phyloP scores from a whole-genome alignment of 2,888 invertebrate species.

The Erebia palarica region DNA sequence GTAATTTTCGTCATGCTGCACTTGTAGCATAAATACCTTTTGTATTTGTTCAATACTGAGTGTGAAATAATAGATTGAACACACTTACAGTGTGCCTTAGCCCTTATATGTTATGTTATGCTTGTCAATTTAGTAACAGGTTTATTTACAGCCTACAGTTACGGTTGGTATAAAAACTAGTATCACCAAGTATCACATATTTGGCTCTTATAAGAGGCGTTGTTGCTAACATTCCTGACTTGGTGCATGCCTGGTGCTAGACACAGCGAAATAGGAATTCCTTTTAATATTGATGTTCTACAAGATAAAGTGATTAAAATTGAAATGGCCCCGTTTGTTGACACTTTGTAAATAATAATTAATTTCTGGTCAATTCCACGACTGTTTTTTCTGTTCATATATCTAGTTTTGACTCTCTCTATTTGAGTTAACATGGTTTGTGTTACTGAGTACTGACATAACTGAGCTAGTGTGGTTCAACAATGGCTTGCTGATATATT shows the following conservation, averaged over 20 bases:
- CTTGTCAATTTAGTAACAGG: slow-evolving; percentile 31
- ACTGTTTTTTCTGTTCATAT: neutral
- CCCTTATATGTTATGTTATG: slow-evolving; percentile 17
- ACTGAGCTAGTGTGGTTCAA: neutral
- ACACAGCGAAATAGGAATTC: slow-evolving; percentile 28
- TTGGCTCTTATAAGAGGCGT: slow-evolving; percentile 31
- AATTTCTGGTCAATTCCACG: neutral
- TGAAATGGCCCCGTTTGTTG: slow-evolving; percentile 11
- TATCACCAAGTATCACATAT: slow-evolving; percentile 34
- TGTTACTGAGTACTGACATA: neutral
- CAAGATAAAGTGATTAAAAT: slow-evolving; percentile 22
- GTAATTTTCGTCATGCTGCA: too few species aligned
- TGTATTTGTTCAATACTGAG: too few species aligned
- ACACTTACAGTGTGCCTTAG: neutral
- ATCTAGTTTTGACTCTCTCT: neutral
- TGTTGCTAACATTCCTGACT: slow-evolving; percentile 20
- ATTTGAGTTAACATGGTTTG: neutral
- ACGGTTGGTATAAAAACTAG: slow-evolving; percentile 28
- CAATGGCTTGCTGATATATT: too few species aligned
- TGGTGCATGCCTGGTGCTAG: slow-evolving; percentile 7
- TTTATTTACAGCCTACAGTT: slow-evolving; percentile 27
- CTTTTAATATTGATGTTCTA: slow-evolving; percentile 36
- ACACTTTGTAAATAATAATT: slow-evolving; percentile 10
- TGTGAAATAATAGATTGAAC: too few species aligned
- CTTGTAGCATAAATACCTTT: too few species aligned